Conservation (phyloP, 2,888 invertebrate genomes). For the Nomada fucata region DNA sequence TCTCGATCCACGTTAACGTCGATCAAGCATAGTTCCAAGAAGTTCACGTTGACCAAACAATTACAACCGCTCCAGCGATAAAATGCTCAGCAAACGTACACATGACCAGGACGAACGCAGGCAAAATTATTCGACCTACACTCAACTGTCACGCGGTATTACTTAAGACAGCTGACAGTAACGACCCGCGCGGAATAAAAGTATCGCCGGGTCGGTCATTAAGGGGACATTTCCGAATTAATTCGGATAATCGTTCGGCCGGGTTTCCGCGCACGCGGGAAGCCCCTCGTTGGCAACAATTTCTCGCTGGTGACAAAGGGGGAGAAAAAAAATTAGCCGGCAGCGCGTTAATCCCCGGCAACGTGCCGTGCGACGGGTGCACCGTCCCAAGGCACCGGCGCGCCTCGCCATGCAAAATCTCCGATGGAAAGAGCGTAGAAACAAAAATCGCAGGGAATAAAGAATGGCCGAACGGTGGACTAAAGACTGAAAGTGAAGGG, state of each 20-base stretch:
- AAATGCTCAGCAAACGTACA: neutral
- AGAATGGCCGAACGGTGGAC: conserved; percentile 43
- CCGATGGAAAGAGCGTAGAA: conserved; percentile 34
- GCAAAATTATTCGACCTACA: neutral
- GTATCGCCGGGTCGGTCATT: conserved; percentile 32
- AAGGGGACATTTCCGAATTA: conserved; percentile 45
- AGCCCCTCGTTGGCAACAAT: conserved; percentile 46
- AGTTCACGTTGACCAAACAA: no score
- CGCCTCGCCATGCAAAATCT: conserved; percentile 20
- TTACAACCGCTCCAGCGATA: no score
- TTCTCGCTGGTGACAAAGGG: conserved; percentile 14
- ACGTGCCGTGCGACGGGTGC: neutral
- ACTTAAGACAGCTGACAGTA: no score
- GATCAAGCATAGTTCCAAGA: no score
- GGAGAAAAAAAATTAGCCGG: conserved; percentile 13
- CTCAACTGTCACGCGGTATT: neutral
- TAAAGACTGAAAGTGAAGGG: conserved; percentile 35
- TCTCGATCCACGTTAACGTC: no score
- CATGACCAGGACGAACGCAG: neutral
- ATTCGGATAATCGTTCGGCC: conserved; percentile 49
- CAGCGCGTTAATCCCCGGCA: conserved; percentile 46
- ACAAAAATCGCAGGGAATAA: conserved; percentile 55
- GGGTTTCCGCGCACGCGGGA: conserved; percentile 12
- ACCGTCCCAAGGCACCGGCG: conserved; percentile 43
- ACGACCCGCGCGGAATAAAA: conserved; percentile 14